A percentile compares a stretch with the other conserved stretches of the same genome.
These are phyloP conservation scores for Tyto alba DNA, from an alignment of 2,113 vertebrate species.

Conservation along the genomic window DNA sequence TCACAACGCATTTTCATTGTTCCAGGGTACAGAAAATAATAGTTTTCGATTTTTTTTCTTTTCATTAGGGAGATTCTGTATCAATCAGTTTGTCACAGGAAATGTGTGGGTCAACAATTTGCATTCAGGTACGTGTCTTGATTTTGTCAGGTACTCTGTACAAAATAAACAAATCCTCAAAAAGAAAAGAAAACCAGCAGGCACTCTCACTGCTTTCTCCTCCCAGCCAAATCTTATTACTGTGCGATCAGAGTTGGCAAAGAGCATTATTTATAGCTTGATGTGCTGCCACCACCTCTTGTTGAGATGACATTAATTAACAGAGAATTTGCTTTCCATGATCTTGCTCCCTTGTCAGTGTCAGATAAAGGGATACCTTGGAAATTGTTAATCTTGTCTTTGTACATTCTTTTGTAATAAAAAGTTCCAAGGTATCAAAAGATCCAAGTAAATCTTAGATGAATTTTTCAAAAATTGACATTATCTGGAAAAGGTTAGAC, in stretches of 20 bases:
- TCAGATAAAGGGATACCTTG: background rate
- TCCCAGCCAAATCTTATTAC: background rate
- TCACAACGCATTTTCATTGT: background rate
- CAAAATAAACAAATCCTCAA: background rate
- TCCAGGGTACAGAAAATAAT: background rate
- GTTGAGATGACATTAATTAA: constrained; percentile 27
- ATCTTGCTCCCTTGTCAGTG: background rate
- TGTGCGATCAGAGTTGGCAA: background rate
- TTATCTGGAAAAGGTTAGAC: background rate
- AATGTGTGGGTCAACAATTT: constrained; percentile 55
- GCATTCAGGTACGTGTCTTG: constrained; percentile 60
- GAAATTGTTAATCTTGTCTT: background rate
- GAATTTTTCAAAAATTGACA: background rate
- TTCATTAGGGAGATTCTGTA: constrained; percentile 33
- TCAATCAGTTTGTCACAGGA: constrained; percentile 39
- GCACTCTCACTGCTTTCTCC: background rate
- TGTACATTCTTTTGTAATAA: background rate
- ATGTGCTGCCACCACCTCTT: background rate
- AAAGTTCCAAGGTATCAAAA: background rate
- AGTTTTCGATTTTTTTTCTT: background rate
- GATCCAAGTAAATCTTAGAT: background rate
- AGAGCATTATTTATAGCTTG: constrained; percentile 25
- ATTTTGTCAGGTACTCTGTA: background rate
- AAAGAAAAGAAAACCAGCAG: background rate
- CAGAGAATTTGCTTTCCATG: background rate